These are phyloP conservation scores for Saccostrea echinata DNA, from an alignment of 1,140 invertebrate genomes.

Conservation along the genomic window DNA sequence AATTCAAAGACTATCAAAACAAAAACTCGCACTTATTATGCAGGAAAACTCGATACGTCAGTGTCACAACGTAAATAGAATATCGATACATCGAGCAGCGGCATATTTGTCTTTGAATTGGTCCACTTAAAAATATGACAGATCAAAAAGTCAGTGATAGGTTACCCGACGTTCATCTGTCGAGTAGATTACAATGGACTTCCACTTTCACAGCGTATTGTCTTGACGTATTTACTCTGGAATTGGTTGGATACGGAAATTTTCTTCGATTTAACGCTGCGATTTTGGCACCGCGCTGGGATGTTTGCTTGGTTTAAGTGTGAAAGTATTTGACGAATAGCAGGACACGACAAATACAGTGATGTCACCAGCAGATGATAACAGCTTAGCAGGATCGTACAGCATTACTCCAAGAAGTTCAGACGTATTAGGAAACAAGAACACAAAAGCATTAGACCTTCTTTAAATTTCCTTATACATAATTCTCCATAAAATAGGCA, in stretches of 20 bases:
- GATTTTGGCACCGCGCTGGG: constrained; percentile 28
- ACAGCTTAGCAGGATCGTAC: neutral
- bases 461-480: neutral
- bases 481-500: neutral
- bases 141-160: constrained; percentile 30
- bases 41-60: constrained; percentile 17
- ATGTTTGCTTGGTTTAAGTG: neutral
- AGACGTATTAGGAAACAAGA: neutral
- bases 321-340: constrained; percentile 34
- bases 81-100: constrained; percentile 7
- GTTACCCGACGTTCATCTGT: constrained; percentile 31
- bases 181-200: constrained; percentile 34
- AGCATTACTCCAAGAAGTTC: neutral
- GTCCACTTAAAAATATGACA: constrained; percentile 18
- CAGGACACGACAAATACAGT: constrained; percentile 8
- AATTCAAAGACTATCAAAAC: constrained; percentile 33
- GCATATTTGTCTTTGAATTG: constrained; percentile 37
- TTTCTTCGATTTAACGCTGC: constrained; percentile 13
- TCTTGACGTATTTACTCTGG: constrained; percentile 14
- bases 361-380: constrained; percentile 7
- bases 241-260: neutral
- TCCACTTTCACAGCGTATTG: constrained; percentile 33
- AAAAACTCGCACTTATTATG: constrained; percentile 36
- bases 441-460: neutral
- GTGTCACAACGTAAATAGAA: constrained; percentile 6